Evolutionary conservation across 2,113 vertebrate genomes (phyloP).

Genomic region (Semicossyphus pulcher): DNA sequence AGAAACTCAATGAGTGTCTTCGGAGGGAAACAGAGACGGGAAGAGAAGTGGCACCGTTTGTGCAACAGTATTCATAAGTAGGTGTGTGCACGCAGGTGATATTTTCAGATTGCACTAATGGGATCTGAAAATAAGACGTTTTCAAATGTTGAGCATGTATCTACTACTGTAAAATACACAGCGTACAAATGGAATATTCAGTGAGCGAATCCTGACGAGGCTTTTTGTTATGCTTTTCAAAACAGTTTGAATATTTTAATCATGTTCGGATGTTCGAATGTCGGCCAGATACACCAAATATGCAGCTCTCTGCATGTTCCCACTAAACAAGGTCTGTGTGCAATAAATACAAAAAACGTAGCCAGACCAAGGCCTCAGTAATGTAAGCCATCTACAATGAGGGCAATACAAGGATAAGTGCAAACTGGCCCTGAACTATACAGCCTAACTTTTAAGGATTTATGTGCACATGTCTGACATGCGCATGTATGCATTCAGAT

Average conservation of each 20-base stretch:
- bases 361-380: constrained; percentile 23
- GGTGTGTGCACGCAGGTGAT: no score
- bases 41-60: constrained; percentile 3
- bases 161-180: neutral
- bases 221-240: neutral
- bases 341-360: constrained; percentile 25
- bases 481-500: constrained; percentile 34
- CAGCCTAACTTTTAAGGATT: constrained; percentile 50
- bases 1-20: constrained; percentile 14
- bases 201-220: neutral
- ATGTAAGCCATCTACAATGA: constrained; percentile 39
- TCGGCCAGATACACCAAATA: constrained; percentile 4
- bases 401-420: constrained; percentile 47
- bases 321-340: constrained; percentile 20
- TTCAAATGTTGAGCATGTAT: neutral
- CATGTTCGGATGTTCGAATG: neutral
- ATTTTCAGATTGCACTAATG: no score
- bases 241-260: neutral
- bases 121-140: no score
- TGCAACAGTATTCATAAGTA: constrained; percentile 25
- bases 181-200: neutral
- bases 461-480: constrained; percentile 28
- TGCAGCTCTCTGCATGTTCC: neutral
- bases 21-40: neutral
- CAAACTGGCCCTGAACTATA: constrained; percentile 59